Percentiles rank a stretch among this genome's conserved stretches.
phyloP scores from a whole-genome alignment of 2,888 invertebrate species.

The Zele albiditarsus region DNA sequence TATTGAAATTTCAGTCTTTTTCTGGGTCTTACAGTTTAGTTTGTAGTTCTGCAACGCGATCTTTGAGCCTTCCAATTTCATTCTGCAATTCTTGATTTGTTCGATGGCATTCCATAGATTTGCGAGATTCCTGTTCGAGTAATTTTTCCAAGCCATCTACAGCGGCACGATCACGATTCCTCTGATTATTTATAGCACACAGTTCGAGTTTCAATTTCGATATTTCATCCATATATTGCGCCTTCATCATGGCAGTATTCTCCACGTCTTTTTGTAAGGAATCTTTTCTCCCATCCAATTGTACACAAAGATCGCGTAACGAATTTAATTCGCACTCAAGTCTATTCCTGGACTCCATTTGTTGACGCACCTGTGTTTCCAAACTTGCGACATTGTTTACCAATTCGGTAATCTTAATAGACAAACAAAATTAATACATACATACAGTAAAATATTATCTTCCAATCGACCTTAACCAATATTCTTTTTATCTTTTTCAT shows the following conservation, averaged over 20 bases:
- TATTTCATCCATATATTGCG: conserved; percentile 75
- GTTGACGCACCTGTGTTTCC: conserved; percentile 79
- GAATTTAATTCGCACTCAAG: conserved; percentile 78
- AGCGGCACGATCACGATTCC: conserved; percentile 73
- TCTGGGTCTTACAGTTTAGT: conserved; percentile 74
- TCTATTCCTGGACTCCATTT: conserved; percentile 76
- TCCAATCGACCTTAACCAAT: too few species aligned
- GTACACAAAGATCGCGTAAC: conserved; percentile 77
- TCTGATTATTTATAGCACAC: conserved; percentile 70
- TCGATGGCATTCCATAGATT: conserved; percentile 78
- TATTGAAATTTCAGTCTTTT: too few species aligned
- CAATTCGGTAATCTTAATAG: conserved; percentile 72
- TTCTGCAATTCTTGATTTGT: conserved; percentile 79
- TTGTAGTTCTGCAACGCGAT: conserved; percentile 75
- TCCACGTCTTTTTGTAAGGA: conserved; percentile 76
- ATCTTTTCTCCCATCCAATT: conserved; percentile 81
- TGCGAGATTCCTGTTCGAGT: conserved; percentile 76
- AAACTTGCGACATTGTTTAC: conserved; percentile 75
- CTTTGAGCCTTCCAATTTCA: conserved; percentile 77
- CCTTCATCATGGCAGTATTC: conserved; percentile 73
- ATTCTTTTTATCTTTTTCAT: too few species aligned
- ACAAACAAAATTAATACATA: neutral
- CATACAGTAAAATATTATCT: too few species aligned
- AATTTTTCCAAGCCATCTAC: conserved; percentile 76
- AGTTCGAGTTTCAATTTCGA: conserved; percentile 73